phyloP scores from a whole-genome alignment of 2,888 invertebrate genomes.

The Hypomecis punctinalis region DNA sequence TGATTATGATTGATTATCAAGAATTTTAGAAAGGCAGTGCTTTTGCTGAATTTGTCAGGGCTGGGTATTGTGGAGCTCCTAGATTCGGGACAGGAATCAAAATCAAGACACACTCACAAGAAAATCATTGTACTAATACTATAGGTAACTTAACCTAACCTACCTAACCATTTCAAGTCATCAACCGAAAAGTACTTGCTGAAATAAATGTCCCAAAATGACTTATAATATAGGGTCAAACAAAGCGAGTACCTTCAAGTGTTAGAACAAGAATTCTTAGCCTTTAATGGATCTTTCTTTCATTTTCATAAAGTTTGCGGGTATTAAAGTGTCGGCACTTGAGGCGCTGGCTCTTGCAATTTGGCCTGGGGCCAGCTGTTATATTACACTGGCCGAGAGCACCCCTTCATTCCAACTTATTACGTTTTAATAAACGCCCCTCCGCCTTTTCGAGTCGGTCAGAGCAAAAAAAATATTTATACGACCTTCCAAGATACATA shows the following conservation, averaged over 20 bases:
- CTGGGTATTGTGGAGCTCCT: too few relatives aligned
- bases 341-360: constrained; percentile 55
- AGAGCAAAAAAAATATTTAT: constrained; percentile 35
- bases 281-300: constrained; percentile 53
- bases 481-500: constrained; percentile 24
- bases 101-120: too few relatives aligned
- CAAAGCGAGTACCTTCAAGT: background rate
- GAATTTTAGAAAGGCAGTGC: too few relatives aligned
- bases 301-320: constrained; percentile 73
- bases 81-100: too few relatives aligned
- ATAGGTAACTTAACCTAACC: too few relatives aligned
- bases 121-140: too few relatives aligned
- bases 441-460: constrained; percentile 30
- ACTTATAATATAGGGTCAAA: background rate
- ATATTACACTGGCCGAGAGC: constrained; percentile 46
- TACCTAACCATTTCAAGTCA: too few relatives aligned
- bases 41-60: too few relatives aligned
- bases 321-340: constrained; percentile 68
- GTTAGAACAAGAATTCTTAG: constrained; percentile 29
- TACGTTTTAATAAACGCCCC: constrained; percentile 56
- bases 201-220: background rate
- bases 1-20: too few relatives aligned
- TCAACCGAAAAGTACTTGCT: too few relatives aligned
- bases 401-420: constrained; percentile 64
- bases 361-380: constrained; percentile 65